These are phyloP conservation scores for Ennomos fuscantarius DNA, from an alignment of 2,888 invertebrate species.

Conservation along the genomic window DNA sequence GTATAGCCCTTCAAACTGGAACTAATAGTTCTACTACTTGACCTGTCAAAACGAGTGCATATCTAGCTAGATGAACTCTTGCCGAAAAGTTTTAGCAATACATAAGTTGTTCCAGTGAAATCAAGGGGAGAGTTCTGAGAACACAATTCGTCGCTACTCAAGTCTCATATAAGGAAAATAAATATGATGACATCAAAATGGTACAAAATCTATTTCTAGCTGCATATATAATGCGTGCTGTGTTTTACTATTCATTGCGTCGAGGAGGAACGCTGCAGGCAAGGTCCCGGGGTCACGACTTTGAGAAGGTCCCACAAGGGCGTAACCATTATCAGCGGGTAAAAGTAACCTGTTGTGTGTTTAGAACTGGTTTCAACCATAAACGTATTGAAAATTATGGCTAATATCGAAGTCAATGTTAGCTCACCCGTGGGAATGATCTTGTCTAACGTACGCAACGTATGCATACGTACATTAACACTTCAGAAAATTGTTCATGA, in stretches of 20 bases:
- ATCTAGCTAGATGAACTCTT: no score
- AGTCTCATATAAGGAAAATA: conserved; percentile 22
- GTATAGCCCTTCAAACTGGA: no score
- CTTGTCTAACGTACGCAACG: conserved; percentile 7
- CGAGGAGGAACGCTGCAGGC: conserved; percentile 61
- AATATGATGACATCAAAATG: conserved; percentile 26
- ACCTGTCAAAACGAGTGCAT: no score
- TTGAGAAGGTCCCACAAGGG: conserved; percentile 76
- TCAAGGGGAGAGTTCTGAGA: conserved; percentile 12
- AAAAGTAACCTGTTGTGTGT: conserved; percentile 48
- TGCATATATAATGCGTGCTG: conserved; percentile 33
- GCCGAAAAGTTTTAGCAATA: background rate
- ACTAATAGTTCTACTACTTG: no score
- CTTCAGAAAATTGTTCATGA: no score
- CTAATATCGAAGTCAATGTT: conserved; percentile 40
- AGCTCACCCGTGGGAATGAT: conserved; percentile 27
- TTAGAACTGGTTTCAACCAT: conserved; percentile 54
- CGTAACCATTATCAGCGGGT: conserved; percentile 54
- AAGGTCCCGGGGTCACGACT: conserved; percentile 80
- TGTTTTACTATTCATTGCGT: conserved; percentile 42
- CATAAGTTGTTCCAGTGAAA: conserved; percentile 1
- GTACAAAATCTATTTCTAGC: conserved; percentile 29
- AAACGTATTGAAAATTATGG: conserved; percentile 41
- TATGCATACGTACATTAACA: background rate
- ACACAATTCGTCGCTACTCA: conserved; percentile 10